Conservation (phyloP, 2,113 vertebrate species). For the Scortum barcoo region DNA sequence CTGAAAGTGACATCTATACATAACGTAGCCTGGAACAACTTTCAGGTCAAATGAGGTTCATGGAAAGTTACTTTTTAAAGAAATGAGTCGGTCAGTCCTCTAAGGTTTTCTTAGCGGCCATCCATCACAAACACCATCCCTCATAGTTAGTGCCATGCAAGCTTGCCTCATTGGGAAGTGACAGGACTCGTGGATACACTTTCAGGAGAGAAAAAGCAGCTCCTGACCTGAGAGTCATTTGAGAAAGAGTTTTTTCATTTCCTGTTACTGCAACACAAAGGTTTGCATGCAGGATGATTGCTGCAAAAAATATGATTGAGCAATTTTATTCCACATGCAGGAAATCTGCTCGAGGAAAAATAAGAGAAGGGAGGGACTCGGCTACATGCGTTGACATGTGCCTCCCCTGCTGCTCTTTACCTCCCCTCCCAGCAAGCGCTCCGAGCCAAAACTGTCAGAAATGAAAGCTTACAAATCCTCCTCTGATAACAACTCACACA, state of each 20-base stretch:
- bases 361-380: neutral
- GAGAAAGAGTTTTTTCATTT: neutral
- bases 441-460: conserved; percentile 8
- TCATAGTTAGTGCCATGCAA: rapidly evolving
- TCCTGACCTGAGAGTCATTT: neutral
- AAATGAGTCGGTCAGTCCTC: neutral
- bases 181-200: neutral
- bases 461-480: neutral
- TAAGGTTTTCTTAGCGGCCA: neutral
- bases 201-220: neutral
- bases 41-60: conserved; percentile 22
- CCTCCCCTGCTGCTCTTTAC: neutral
- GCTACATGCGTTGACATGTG: conserved; percentile 63
- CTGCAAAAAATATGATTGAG: neutral
- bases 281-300: neutral
- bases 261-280: neutral
- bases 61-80: conserved; percentile 2
- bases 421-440: conserved; percentile 3
- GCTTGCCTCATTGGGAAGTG: neutral
- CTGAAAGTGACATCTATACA: neutral
- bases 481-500: neutral
- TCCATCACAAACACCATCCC: conserved; percentile 31
- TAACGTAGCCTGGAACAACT: neutral
- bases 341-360: neutral
- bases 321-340: neutral